A percentile compares a stretch with the other conserved stretches of the same genome.
Evolutionary conservation across 2,797 vertebrate genomes (phyloP).

Genomic region (Cyprinella venusta): DNA sequence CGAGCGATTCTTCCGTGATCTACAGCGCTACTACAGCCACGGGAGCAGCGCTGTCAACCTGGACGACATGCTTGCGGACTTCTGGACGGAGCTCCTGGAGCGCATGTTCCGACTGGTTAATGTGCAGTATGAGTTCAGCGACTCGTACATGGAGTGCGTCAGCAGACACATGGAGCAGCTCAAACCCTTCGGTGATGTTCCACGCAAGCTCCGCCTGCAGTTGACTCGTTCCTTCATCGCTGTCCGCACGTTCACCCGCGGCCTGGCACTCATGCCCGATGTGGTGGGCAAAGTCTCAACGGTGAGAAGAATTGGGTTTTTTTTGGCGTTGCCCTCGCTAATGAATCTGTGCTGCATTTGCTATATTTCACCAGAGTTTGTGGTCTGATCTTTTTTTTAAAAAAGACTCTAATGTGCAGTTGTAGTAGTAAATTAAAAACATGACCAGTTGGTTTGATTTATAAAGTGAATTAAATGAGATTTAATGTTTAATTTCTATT

Average conservation of each 20-base stretch:
- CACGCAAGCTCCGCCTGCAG: constrained; percentile 92
- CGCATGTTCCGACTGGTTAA: constrained; percentile 96
- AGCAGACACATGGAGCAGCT: constrained; percentile 93
- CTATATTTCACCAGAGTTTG: background rate
- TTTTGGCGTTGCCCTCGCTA: background rate
- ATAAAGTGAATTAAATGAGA: too few species aligned
- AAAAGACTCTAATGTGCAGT: too few species aligned
- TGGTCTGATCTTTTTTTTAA: background rate
- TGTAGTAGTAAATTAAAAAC: background rate
- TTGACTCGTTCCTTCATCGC: constrained; percentile 90
- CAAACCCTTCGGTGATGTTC: constrained; percentile 94
- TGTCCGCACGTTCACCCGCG: constrained; percentile 89
- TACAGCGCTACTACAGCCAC: constrained; percentile 86
- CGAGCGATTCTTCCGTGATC: constrained; percentile 87
- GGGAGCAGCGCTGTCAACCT: constrained; percentile 85
- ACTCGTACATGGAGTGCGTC: constrained; percentile 93
- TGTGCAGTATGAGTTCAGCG: constrained; percentile 92
- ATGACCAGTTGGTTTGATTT: background rate
- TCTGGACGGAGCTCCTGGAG: constrained; percentile 94
- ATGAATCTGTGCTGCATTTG: background rate
- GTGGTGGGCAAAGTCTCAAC: constrained; percentile 88
- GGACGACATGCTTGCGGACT: constrained; percentile 92
- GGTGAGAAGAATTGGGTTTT: constrained; percentile 76
- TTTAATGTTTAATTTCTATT: background rate
- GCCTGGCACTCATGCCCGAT: constrained; percentile 85